phyloP scores from a whole-genome alignment of 2,113 vertebrate species.

The Bos javanicus region DNA sequence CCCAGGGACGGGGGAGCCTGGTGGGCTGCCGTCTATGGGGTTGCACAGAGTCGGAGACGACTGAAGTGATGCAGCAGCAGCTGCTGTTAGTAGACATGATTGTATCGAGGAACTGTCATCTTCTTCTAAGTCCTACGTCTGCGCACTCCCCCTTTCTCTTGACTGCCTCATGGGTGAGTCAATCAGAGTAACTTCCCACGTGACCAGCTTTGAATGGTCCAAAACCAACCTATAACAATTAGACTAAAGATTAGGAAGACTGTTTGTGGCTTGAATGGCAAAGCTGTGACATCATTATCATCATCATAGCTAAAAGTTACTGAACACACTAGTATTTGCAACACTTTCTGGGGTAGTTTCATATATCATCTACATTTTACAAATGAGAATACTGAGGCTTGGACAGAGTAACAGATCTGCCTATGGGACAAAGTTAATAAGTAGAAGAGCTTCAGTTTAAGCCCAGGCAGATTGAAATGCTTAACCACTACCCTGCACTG shows the following conservation, averaged over 20 bases:
- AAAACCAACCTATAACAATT: not conserved
- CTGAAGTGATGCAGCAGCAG: too few relatives aligned
- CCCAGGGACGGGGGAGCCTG: too few relatives aligned
- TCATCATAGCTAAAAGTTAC: not conserved
- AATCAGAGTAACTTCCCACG: not conserved
- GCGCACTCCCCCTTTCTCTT: not conserved
- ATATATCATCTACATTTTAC: not conserved
- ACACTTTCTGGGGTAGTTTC: not conserved
- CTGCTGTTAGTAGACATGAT: not conserved
- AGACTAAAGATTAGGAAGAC: not conserved
- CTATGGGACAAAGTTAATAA: not conserved
- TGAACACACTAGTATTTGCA: not conserved
- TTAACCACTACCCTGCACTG: fast-evolving
- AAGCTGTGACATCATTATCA: not conserved
- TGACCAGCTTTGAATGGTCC: not conserved
- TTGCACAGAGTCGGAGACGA: too few relatives aligned
- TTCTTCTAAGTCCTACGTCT: not conserved
- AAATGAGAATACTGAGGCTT: not conserved
- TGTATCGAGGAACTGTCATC: not conserved
- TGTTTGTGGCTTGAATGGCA: not conserved
- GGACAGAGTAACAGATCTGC: not conserved
- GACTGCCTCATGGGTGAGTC: not conserved
- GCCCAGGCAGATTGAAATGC: not conserved
- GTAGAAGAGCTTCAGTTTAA: not conserved
- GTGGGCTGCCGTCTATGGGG: too few relatives aligned